A percentile compares a stretch with the other conserved stretches of the same genome.
These are phyloP conservation scores for Drymodes brunneopygia DNA, from an alignment of 2,113 vertebrate species.

Conservation along the genomic window DNA sequence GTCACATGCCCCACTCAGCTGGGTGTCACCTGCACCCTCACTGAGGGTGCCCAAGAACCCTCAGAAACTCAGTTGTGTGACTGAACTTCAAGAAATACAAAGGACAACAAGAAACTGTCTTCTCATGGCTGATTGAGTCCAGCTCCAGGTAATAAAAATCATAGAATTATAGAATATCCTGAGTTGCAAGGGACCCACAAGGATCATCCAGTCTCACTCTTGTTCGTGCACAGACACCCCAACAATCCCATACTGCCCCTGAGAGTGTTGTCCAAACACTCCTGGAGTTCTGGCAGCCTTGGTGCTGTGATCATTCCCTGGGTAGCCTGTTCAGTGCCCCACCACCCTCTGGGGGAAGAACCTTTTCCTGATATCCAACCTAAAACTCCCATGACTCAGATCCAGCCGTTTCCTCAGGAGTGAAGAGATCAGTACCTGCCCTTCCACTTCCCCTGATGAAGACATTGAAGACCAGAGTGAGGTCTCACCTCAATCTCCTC, in stretches of 20 bases:
- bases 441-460: neutral
- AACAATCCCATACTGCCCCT: neutral
- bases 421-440: neutral
- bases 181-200: neutral
- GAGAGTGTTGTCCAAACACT: accelerated
- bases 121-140: neutral
- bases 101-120: neutral
- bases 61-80: neutral
- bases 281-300: neutral
- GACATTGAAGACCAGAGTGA: neutral
- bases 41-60: neutral
- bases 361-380: neutral
- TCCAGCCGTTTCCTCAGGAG: neutral
- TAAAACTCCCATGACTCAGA: neutral
- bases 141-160: neutral
- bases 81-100: accelerated
- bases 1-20: neutral
- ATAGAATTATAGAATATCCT: neutral
- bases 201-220: neutral
- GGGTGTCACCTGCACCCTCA: neutral
- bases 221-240: neutral
- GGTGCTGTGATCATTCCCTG: no score
- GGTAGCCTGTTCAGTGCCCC: neutral
- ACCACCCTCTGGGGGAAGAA: neutral
- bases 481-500: neutral